These are phyloP conservation scores for Perizoma affinitatum DNA, from an alignment of 2,888 invertebrate genomes.

Conservation along the genomic window DNA sequence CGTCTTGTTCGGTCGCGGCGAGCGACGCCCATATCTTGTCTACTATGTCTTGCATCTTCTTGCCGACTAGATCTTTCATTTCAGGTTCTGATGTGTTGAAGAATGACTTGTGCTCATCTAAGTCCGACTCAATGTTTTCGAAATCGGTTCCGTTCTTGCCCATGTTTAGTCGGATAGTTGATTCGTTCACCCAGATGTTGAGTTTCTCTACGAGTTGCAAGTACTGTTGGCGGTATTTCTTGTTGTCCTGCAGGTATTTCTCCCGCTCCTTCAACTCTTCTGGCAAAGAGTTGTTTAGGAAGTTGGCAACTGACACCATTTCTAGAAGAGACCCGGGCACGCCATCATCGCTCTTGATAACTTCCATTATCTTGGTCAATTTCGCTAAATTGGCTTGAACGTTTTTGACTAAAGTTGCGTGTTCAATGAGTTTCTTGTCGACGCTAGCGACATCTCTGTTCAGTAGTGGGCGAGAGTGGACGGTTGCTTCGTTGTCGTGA, in stretches of 20 bases:
- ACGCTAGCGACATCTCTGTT: slow-evolving; percentile 91
- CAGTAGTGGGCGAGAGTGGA: slow-evolving; percentile 92
- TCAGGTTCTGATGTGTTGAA: slow-evolving; percentile 90
- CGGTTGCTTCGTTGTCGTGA: slow-evolving; percentile 91
- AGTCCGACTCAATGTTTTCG: slow-evolving; percentile 90
- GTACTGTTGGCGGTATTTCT: slow-evolving; percentile 90
- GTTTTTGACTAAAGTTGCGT: slow-evolving; percentile 86
- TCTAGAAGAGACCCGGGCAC: slow-evolving; percentile 92
- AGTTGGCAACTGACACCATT: slow-evolving; percentile 93
- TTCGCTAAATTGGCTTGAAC: slow-evolving; percentile 89
- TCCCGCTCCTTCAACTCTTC: slow-evolving; percentile 91
- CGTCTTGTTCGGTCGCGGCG: slow-evolving; percentile 91
- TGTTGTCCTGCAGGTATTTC: slow-evolving; percentile 91
- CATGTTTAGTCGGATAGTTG: slow-evolving; percentile 89
- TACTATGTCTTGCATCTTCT: slow-evolving; percentile 91
- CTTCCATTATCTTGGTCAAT: slow-evolving; percentile 88
- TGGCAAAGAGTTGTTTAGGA: slow-evolving; percentile 90
- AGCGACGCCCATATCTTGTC: slow-evolving; percentile 95
- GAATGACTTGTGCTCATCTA: slow-evolving; percentile 94
- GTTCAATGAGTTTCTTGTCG: slow-evolving; percentile 91
- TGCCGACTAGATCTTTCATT: slow-evolving; percentile 91
- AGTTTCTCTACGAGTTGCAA: slow-evolving; percentile 90
- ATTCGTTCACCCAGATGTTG: slow-evolving; percentile 92
- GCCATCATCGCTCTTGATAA: slow-evolving; percentile 89
- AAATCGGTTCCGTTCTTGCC: slow-evolving; percentile 95